These are phyloP conservation scores for Hippoglossus stenolepis DNA, from an alignment of 2,113 vertebrate genomes.

Conservation along the genomic window DNA sequence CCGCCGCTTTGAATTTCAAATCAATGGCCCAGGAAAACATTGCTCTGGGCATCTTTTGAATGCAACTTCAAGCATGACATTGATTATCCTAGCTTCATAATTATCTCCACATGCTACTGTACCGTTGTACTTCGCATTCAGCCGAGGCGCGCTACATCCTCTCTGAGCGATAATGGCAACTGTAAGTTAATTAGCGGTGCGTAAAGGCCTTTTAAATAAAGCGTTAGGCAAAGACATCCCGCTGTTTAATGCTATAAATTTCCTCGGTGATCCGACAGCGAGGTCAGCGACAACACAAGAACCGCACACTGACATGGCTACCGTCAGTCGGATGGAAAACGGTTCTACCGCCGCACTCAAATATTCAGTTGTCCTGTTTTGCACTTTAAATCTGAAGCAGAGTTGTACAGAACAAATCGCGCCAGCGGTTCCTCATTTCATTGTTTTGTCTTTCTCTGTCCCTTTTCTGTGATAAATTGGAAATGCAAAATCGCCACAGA, in stretches of 20 bases:
- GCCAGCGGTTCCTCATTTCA: neutral
- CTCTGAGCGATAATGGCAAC: constrained; percentile 61
- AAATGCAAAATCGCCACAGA: constrained; percentile 47
- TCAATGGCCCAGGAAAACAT: constrained; percentile 52
- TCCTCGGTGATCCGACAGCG: constrained; percentile 28
- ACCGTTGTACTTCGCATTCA: constrained; percentile 51
- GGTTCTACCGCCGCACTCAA: neutral
- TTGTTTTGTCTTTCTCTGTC: constrained; percentile 4
- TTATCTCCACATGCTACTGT: constrained; percentile 81
- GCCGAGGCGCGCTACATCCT: constrained; percentile 38
- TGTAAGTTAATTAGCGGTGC: constrained; percentile 80
- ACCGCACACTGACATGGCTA: neutral
- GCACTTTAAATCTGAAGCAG: neutral
- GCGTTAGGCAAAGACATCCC: constrained; percentile 59
- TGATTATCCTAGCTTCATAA: constrained; percentile 75
- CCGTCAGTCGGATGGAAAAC: constrained; percentile 13
- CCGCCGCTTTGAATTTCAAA: constrained; percentile 69
- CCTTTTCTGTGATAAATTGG: constrained; percentile 18
- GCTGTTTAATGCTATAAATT: constrained; percentile 67
- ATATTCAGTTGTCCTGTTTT: neutral
- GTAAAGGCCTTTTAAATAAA: constrained; percentile 71
- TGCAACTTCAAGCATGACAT: constrained; percentile 69
- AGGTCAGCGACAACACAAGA: constrained; percentile 17
- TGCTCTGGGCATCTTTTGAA: constrained; percentile 65
- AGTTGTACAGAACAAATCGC: neutral